Evolutionary conservation across 2,888 invertebrate species (phyloP).

Genomic region (Augochlorella aurata): DNA sequence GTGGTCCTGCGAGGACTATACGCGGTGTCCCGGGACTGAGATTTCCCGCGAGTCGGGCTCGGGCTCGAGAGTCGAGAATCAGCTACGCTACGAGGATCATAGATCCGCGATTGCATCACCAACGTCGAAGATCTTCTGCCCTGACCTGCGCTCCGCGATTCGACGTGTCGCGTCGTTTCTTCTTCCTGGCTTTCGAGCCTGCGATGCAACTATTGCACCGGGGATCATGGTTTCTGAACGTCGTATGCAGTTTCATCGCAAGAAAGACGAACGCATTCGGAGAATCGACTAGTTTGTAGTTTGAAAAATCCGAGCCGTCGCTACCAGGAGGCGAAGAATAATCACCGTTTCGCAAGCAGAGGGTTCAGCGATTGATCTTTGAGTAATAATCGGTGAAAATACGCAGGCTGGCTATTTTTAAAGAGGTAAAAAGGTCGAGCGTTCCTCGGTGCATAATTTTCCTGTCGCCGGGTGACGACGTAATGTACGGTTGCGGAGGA

Average conservation of each 20-base stretch:
- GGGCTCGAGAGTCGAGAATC: neutral
- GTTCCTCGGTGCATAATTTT: constrained; percentile 15
- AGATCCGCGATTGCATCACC: constrained; percentile 67
- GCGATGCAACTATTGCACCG: constrained; percentile 39
- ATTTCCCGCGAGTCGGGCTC: constrained; percentile 43
- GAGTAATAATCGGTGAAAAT: constrained; percentile 12
- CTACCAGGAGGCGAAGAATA: no score
- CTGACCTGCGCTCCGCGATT: constrained; percentile 50
- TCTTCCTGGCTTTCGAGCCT: constrained; percentile 36
- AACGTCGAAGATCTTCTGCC: constrained; percentile 50
- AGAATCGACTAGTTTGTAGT: neutral
- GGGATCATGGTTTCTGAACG: no score
- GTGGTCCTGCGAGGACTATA: constrained; percentile 48
- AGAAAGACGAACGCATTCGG: neutral
- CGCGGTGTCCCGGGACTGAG: constrained; percentile 42
- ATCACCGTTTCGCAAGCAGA: constrained; percentile 11
- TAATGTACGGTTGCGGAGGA: neutral
- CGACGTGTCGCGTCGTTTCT: constrained; percentile 6
- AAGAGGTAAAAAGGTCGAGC: constrained; percentile 6
- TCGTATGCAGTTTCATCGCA: no score
- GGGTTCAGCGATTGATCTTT: constrained; percentile 18
- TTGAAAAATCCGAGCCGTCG: neutral
- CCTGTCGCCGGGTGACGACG: constrained; percentile 4
- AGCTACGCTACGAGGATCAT: constrained; percentile 47
- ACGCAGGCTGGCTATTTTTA: constrained; percentile 1